Base-by-base conservation (phyloP, 2,888 invertebrate species). In the Campoplex nolae region DNA sequence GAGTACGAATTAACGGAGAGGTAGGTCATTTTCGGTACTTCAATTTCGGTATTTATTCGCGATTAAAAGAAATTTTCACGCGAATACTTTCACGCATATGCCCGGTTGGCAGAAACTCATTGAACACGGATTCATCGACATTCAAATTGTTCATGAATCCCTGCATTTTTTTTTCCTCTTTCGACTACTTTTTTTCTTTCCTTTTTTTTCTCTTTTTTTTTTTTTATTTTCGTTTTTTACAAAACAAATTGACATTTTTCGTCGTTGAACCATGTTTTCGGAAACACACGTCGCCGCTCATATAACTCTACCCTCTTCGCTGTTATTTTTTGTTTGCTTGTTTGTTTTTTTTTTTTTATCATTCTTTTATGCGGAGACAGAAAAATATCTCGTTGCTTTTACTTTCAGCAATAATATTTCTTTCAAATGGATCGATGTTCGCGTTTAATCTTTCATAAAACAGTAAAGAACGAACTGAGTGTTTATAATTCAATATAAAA, bases 221-320 rank as follows among this genome's bases (percentile, higher is more conserved):
- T 77, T n/a, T 51, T 62, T 32, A 32, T 16, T 65, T 16, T 38
- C 13, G 38, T n/a, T 78, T 77, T 51, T 67, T 83, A 83, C 65
- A 83, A 79, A 86, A 86, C 35, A 79, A 83, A 83, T 86, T 86
- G 83, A 79, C 83, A 76, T 75, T 80, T 35, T 56, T 67, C 65
- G 54, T 70, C 79, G 38, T 76, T 11, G 9, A 70, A 58, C 68
- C 18, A 48, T 28, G 56, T 48, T 42, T 42, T 32, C 28, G 28
- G 62, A 32, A 32, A 62, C 16, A 23, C 32, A 23, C 62, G 0
- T 62, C 62, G 62, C 32, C 32, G 32, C 32, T 62, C 28, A 62
- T 62, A 6, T 16, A 62, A 23, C 32, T 11, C 7, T 6, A 32
- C 32, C 18, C 18, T 3, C 18, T 7, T 18, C 18, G 51, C 16